Conservation (phyloP, 1,140 invertebrate genomes). For the Aphelinus certus region DNA sequence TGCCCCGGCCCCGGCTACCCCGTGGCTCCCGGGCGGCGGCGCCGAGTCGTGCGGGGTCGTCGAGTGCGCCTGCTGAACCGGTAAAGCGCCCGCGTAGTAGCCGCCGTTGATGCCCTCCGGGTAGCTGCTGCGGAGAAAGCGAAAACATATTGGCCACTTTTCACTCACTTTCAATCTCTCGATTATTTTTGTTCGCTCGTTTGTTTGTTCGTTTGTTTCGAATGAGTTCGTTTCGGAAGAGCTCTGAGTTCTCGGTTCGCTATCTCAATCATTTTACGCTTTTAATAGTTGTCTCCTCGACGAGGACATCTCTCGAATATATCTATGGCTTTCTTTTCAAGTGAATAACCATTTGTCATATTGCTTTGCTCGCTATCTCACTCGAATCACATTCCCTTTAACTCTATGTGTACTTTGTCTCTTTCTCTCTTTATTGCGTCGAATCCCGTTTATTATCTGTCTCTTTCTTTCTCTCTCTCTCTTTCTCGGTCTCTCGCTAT, state of each 20-base stretch:
- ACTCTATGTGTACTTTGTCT: conserved; percentile 12
- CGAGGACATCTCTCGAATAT: conserved; percentile 28
- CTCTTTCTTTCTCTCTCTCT: conserved; percentile 33
- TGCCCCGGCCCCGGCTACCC: conserved; percentile 59
- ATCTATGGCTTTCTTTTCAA: conserved; percentile 16
- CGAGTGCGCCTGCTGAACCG: conserved; percentile 79
- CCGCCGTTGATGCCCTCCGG: conserved; percentile 76
- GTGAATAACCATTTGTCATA: conserved; percentile 35
- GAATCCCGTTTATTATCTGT: conserved; percentile 11
- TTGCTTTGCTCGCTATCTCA: conserved; percentile 33
- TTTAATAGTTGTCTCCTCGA: too few relatives aligned
- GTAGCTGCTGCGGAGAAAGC: conserved; percentile 64
- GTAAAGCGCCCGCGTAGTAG: conserved; percentile 75
- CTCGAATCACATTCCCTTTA: background rate
- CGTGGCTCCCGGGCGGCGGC: conserved; percentile 68
- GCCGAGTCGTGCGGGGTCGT: conserved; percentile 78
- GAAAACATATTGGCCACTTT: conserved; percentile 59
- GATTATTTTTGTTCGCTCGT: background rate
- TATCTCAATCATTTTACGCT: too few relatives aligned
- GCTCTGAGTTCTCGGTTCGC: too few relatives aligned
- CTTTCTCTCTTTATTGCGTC: conserved; percentile 6
- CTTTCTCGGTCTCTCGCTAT: background rate
- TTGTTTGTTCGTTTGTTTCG: too few relatives aligned
- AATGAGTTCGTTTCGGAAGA: too few relatives aligned
- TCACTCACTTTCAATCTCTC: conserved; percentile 19